Evolutionary conservation across 1,140 invertebrate species (phyloP), one percentile per base, ranked within the genome.

Genomic region (Thaumetopoea pityocampa): DNA sequence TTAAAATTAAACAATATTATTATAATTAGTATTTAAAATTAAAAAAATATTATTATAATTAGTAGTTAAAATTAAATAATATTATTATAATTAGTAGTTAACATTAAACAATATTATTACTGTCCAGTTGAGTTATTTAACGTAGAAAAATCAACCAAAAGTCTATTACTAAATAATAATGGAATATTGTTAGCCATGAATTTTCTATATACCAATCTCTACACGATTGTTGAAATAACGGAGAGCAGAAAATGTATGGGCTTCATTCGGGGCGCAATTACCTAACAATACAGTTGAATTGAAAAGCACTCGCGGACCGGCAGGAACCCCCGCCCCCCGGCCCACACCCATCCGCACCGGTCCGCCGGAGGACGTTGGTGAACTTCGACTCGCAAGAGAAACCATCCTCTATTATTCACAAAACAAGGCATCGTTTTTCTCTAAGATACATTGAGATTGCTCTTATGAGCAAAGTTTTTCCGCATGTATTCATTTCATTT

Each of bases 211-310:
- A 4, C 9, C 24, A 4, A 12, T 34, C 18, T 22, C 4, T 4
- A 12, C 8, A 4, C 7, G 5, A 40, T 36, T 23, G 19, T 33
- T 20, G 32, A 36, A 40, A 49, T 35, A 32, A 36, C 20, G 26
- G 7, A 22, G 27, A 15, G 24, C 12, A 36, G 18, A n/a, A 42
- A 38, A 47, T 49, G 33, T 42, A 49, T 43, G 47, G 33, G 17
- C 20, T 42, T 43, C 18, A 43, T 43, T 38, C 40, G 43, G 33
- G 18, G 29, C 29, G 8, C 40, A 53, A 45, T 45, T 42, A 45
- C 24, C 14, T 49, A 26, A 46, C 30, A 46, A 50, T 53, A 35
- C 29, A 29, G 28, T 26, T 33, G 18, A 42, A 52, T 52, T 47
- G 43, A 37, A 46, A 52, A 47, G 38, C 40, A 27, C 38, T 38